Base-by-base conservation (phyloP, 1,140 invertebrate genomes). In the Solenopsis invicta region DNA sequence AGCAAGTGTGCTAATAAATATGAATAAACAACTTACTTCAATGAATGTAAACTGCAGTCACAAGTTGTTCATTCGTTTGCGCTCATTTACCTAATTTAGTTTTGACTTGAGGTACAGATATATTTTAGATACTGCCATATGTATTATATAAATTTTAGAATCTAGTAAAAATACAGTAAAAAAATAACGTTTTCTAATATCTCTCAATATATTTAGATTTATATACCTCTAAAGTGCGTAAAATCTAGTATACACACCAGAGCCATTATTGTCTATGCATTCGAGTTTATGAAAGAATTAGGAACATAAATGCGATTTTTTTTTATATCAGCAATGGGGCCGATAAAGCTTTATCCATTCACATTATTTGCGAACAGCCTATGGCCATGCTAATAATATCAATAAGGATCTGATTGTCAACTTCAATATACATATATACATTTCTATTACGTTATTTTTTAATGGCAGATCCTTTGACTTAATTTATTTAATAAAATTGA, bases 241-340 rank as follows among this genome's bases (percentile, higher is more conserved):
- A 91, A 89, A 89, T 50, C 88, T 67, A 62, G 88, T 56, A 62
- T 92, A 92, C 91, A 87, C 89, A 89, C 77, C 72, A 86, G 89
- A 92, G 91, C 6, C 59, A 45, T 81, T 34, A 48, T 89, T 66
- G 8, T 87, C 74, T 77, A 2, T 77, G 64, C 80, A 75, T 34
- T 16, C 75, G 8, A 75, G 24, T 54, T 48, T 61, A 41, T 16
- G 24, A 78, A 71, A 41, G 1, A 21, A n/a, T 50, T 72, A 72
- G 16, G 8, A 76, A 76, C 13, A 41, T 69, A 59, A 56, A 29
- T 34, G 4, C 66, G 71, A 75, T 64, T 41, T 18, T 59, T 67
- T 54, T 48, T 48, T 12, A 12, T 13, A 24, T 78, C 48, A 56
- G 52, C 48, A 48, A 59, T 66, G 67, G 12, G 37, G 81, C 85